Base-by-base conservation (phyloP, 2,888 invertebrate genomes). In the Fissipunctia ypsillon region DNA sequence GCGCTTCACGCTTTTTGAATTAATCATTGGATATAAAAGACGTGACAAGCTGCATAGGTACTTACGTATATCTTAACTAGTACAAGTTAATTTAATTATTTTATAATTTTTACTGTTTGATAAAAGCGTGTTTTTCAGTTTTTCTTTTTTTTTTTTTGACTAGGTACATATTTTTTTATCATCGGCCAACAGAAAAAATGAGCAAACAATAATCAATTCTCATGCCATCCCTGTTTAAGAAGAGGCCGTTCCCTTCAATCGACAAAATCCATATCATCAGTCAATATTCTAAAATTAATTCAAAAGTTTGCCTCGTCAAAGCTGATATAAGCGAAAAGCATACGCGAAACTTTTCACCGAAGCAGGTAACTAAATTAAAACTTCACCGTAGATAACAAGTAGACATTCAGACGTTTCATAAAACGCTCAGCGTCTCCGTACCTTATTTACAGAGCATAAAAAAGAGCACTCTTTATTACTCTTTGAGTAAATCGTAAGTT, bases 351-450 rank as follows among this genome's bases (percentile, higher is more conserved):
- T 70, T 69, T 57, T 19, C 56, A 48, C 45, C 41, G 63, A 50
- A 67, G 43, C 66, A 65, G 64, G 70, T 78, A 82, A 84, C 68
- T 84, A 63, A 69, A 74, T 84, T 82, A 69, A 78, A 82, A 82
- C 57, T 78, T 78, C 57, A 45, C 16, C 59, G 66, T 72, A 59
- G 57, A 67, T 63, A 67, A 69, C 63, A 72, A 50, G 31, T 65
- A 52, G 45, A 66, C 43, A 71, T 70, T 76, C 50, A 68, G 71
- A 73, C 56, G 35, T 54, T 83, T 69, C 48, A 76, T 65, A 59
- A 69, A 81, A 71, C 69, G 43, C 50, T 77, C 82, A 70, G 22
- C 35, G 31, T 35, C 56, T 77, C 38, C 48, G 50, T 59, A 38
- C 65, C 54, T 66, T 80, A 57, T 66, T 83, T 73, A 80, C 73